Conservation (phyloP, 2,797 vertebrate genomes). For the Falco naumanni region DNA sequence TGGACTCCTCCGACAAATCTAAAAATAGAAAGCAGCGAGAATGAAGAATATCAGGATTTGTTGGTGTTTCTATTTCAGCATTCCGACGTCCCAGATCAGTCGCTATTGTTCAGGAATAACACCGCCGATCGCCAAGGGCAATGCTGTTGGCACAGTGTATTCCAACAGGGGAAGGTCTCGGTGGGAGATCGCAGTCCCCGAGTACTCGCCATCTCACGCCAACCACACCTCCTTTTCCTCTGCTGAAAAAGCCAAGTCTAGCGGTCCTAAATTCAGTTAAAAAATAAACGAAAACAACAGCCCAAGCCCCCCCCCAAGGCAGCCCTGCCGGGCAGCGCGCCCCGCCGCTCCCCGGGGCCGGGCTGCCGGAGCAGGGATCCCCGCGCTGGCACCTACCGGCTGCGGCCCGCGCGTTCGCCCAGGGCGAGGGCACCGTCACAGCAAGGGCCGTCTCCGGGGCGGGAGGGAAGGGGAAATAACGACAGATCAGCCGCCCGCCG, state of each 20-base stretch:
- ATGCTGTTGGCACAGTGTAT: accelerated
- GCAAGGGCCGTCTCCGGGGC: neutral
- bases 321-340: neutral
- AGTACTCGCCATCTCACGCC: neutral
- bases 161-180: neutral
- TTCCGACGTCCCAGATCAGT: neutral
- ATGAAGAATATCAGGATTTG: accelerated
- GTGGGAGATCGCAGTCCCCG: neutral
- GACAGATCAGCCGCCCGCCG: accelerated
- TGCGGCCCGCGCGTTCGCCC: too few species aligned
- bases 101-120: neutral
- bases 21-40: neutral
- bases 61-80: neutral
- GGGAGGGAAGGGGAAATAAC: neutral
- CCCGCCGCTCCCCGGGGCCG: neutral
- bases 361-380: too few species aligned
- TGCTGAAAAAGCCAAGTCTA: accelerated
- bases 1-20: neutral
- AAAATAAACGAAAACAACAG: accelerated
- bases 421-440: too few species aligned
- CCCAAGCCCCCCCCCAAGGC: too few species aligned
- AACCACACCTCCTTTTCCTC: neutral
- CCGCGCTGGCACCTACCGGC: neutral
- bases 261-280: accelerated
- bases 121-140: neutral